Conservation (phyloP, 2,113 vertebrate species). For the Prunella fulvescens region DNA sequence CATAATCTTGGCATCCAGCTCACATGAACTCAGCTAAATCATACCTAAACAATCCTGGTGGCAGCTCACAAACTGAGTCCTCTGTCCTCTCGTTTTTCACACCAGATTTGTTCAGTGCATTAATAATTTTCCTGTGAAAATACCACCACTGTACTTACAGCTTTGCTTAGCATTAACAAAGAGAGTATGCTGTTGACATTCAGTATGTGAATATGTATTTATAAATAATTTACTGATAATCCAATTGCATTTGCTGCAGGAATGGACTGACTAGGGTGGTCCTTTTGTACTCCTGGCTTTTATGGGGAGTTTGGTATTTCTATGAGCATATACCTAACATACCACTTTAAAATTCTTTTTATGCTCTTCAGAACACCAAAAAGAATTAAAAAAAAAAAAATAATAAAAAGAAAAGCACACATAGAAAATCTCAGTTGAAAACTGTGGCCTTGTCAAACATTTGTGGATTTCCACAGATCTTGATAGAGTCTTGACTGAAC, state of each 20-base stretch:
- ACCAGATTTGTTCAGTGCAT: not conserved
- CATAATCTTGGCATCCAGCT: not conserved
- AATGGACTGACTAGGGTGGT: not conserved
- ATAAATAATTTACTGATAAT: not conserved
- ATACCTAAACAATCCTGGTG: not conserved
- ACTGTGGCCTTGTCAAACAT: not conserved
- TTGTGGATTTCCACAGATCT: not conserved
- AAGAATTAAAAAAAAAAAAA: not conserved
- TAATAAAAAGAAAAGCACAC: not conserved
- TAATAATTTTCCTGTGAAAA: not conserved
- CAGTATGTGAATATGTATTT: not conserved
- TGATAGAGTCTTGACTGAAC: not conserved
- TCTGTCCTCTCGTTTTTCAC: not conserved
- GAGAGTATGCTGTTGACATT: not conserved
- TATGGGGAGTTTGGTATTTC: not conserved
- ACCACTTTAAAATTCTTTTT: not conserved
- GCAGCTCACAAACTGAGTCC: not conserved
- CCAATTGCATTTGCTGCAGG: not conserved
- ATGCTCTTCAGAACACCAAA: not conserved
- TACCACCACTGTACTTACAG: rapidly evolving
- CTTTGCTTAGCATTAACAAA: not conserved
- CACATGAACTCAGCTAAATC: not conserved
- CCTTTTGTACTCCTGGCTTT: not conserved
- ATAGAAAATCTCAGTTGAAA: not conserved
- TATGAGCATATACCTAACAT: not conserved